Evolutionary conservation across 2,888 invertebrate genomes (phyloP).

Genomic region (Tenthredo notha): DNA sequence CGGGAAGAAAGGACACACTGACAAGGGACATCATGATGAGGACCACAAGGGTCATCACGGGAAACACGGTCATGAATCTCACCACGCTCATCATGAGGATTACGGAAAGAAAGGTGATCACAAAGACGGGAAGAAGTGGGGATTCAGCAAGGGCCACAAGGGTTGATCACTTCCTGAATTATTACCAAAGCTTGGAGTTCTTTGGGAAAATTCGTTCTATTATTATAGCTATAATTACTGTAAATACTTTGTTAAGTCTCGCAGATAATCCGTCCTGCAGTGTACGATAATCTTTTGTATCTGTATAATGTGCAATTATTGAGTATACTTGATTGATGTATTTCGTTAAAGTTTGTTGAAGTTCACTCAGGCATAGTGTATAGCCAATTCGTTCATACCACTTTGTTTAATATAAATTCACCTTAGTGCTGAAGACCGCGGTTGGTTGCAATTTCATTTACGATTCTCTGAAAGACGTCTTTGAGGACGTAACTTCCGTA

Average conservation of each 20-base stretch:
- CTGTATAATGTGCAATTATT: background rate
- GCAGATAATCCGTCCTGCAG: background rate
- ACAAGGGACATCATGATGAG: constrained; percentile 84
- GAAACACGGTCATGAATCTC: constrained; percentile 83
- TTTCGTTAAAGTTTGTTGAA: background rate
- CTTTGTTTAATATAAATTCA: constrained; percentile 26
- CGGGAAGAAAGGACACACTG: constrained; percentile 84
- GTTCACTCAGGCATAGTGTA: background rate
- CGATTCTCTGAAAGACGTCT: constrained; percentile 13
- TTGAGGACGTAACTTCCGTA: constrained; percentile 22
- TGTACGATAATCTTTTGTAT: constrained; percentile 20
- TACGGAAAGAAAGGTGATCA: constrained; percentile 83
- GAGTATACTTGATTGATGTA: constrained; percentile 12
- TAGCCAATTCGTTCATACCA: background rate
- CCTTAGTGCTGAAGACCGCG: background rate
- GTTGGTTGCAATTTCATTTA: constrained; percentile 37
- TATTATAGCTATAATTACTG: constrained; percentile 7
- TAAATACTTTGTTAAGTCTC: constrained; percentile 31
- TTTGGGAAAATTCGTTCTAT: background rate
- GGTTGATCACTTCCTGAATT: background rate
- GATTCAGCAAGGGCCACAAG: constrained; percentile 62
- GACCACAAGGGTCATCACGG: constrained; percentile 84
- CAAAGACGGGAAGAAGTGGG: constrained; percentile 80
- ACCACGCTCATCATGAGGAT: constrained; percentile 81
- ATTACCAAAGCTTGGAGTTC: background rate